Percentiles rank a stretch among this genome's conserved stretches.
These are phyloP conservation scores for Eriosoma lanigerum DNA, from an alignment of 1,140 invertebrate genomes.

Conservation along the genomic window DNA sequence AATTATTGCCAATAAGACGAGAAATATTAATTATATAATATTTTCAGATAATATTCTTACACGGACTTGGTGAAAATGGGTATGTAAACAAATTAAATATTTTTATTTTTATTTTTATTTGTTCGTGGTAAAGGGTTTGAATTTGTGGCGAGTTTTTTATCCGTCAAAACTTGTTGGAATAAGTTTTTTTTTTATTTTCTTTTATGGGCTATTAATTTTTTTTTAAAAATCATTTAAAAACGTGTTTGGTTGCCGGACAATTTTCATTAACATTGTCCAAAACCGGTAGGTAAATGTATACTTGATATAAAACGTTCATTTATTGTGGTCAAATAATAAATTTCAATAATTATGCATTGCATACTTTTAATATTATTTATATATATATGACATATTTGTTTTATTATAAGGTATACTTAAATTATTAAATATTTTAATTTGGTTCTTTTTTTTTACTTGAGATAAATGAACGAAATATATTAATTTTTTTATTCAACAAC, in stretches of 20 bases:
- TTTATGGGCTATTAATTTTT: background rate
- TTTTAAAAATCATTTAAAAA: background rate
- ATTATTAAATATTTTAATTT: background rate
- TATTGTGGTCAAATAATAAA: slow-evolving; percentile 15
- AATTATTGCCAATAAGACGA: too few species aligned
- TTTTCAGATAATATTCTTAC: slow-evolving; percentile 44
- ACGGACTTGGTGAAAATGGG: slow-evolving; percentile 43
- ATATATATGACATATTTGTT: background rate
- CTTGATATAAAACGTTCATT: background rate
- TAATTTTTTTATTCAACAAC: too few species aligned
- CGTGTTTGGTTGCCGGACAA: background rate
- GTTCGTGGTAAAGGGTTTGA: background rate
- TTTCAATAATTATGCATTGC: slow-evolving; percentile 13
- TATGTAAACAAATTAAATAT: slow-evolving; percentile 1
- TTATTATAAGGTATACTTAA: background rate
- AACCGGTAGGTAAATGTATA: background rate
- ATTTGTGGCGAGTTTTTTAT: background rate
- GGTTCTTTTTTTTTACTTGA: too few species aligned
- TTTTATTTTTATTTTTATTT: background rate
- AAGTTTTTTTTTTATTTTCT: background rate
- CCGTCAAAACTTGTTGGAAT: background rate
- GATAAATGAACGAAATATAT: too few species aligned
- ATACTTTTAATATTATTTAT: background rate
- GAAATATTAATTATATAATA: background rate
- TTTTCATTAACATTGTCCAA: slow-evolving; percentile 12